Conservation (phyloP, 2,888 invertebrate species). For the Agrilus mali region DNA sequence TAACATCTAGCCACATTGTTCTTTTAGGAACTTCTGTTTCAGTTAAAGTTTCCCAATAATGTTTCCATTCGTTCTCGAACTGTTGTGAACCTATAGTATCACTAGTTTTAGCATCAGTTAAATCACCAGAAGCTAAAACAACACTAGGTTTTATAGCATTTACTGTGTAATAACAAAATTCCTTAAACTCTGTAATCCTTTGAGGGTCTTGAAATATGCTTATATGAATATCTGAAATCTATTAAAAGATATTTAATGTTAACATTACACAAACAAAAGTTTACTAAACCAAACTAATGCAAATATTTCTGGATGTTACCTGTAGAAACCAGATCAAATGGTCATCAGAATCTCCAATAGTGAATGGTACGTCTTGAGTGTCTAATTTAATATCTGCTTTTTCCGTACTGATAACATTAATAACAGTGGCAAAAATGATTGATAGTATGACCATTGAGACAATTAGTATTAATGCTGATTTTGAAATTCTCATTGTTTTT, state of each 20-base stretch:
- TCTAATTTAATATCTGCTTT: slow-evolving; percentile 14
- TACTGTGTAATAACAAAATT: slow-evolving; percentile 67
- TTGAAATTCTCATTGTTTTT: slow-evolving; percentile 47
- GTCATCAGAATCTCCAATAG: slow-evolving; percentile 42
- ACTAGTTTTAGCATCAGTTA: slow-evolving; percentile 75
- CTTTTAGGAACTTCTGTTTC: slow-evolving; percentile 52
- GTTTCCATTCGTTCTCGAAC: slow-evolving; percentile 69
- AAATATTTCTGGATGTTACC: slow-evolving; percentile 33
- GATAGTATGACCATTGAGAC: slow-evolving; percentile 51
- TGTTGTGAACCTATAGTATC: slow-evolving; percentile 73
- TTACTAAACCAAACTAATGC: too few species aligned
- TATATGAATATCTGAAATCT: slow-evolving; percentile 85
- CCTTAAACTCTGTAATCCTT: slow-evolving; percentile 62
- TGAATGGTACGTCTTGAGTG: slow-evolving; percentile 22
- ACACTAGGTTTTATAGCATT: slow-evolving; percentile 58
- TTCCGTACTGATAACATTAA: slow-evolving; percentile 53
- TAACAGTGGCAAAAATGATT: slow-evolving; percentile 55
- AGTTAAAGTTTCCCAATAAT: slow-evolving; percentile 57
- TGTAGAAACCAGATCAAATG: slow-evolving; percentile 68
- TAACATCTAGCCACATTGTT: slow-evolving; percentile 76
- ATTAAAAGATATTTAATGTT: slow-evolving; percentile 18
- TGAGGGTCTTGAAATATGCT: slow-evolving; percentile 68
- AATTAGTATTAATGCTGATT: slow-evolving; percentile 46
- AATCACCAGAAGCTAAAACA: slow-evolving; percentile 76
- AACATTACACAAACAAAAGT: neutral